Conservation (phyloP, 2,888 invertebrate genomes). For the Hypercompe scribonia region DNA sequence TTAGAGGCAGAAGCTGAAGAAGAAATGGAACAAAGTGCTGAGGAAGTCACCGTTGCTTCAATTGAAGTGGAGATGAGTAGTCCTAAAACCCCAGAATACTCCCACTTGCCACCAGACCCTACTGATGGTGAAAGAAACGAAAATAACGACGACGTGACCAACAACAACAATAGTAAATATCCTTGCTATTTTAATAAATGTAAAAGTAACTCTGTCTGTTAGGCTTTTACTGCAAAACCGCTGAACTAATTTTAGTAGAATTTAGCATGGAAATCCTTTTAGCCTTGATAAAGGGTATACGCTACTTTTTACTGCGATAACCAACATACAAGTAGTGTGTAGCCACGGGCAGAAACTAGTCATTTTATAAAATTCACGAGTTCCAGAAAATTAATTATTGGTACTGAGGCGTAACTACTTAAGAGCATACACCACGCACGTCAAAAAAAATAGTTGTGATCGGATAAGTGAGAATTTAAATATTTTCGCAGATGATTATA, state of each 20-base stretch:
- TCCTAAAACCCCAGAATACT: constrained; percentile 76
- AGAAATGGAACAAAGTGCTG: constrained; percentile 40
- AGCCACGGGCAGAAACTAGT: too few relatives aligned
- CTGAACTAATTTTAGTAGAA: too few relatives aligned
- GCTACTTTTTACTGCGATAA: too few relatives aligned
- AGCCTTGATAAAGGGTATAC: too few relatives aligned
- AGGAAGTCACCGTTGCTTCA: constrained; percentile 47
- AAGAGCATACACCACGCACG: too few relatives aligned
- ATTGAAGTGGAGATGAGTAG: constrained; percentile 70
- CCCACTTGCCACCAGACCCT: constrained; percentile 79
- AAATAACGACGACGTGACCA: constrained; percentile 17
- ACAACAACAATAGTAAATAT: constrained; percentile 15
- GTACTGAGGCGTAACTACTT: too few relatives aligned
- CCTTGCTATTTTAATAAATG: too few relatives aligned
- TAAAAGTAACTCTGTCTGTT: too few relatives aligned
- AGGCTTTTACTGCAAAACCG: too few relatives aligned
- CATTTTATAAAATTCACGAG: neutral
- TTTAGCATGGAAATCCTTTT: too few relatives aligned
- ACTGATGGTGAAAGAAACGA: constrained; percentile 54
- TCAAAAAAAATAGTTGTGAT: neutral
- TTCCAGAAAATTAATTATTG: neutral
- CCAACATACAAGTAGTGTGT: too few relatives aligned
- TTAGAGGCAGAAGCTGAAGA: constrained; percentile 59
- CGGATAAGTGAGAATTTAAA: neutral
- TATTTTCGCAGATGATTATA: constrained; percentile 34